Base-by-base conservation (phyloP, 2,888 invertebrate genomes). In the Tortricodes alternella region DNA sequence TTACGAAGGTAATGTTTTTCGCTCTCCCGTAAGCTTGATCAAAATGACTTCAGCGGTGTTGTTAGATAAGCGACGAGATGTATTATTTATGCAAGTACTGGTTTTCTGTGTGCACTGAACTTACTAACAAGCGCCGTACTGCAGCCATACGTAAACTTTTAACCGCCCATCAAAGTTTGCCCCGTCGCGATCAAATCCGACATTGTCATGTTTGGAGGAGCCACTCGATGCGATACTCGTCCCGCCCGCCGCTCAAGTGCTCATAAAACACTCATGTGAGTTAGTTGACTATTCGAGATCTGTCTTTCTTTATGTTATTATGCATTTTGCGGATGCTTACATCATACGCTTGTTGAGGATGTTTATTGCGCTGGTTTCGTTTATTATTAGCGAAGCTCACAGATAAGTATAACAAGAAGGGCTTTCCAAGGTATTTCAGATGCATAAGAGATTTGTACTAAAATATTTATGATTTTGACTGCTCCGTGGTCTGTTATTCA, bases 241-340 rank as follows among this genome's bases (percentile, higher is more conserved):
- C 77, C 73, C 68, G 80, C 79, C 79, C 82, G 75, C 74, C 77
- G 74, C 83, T 86, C 75, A 73, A 86, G 85, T 82, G 83, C 81
- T 86, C 85, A 83, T 86, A 87, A 86, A 87, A 83, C 83, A 86
- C 85, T 86, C 80, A 74, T 76, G 77, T 74, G 74, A 76, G 74
- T 72, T 59, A 59, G 50, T 53, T 46, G 48, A 58, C 55, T 62
- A 53, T 53, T 60, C 37, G 16, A 57, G 53, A 53, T 53, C 37
- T 43, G 59, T 59, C 46, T 59, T 50, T 48, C 38, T 49, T 55
- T 77, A 71, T 76, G 67, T 73, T 76, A 73, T n/a, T 77, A 78
- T 76, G 71, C 68, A 68, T 72, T 70, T 62, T 52, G 55, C 62
- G 70, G 66, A 59, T 64, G 61, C 63, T 70, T 66, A 63, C 65